Conservation (phyloP, 2,888 invertebrate species). For the Cryptocephalus moraei region DNA sequence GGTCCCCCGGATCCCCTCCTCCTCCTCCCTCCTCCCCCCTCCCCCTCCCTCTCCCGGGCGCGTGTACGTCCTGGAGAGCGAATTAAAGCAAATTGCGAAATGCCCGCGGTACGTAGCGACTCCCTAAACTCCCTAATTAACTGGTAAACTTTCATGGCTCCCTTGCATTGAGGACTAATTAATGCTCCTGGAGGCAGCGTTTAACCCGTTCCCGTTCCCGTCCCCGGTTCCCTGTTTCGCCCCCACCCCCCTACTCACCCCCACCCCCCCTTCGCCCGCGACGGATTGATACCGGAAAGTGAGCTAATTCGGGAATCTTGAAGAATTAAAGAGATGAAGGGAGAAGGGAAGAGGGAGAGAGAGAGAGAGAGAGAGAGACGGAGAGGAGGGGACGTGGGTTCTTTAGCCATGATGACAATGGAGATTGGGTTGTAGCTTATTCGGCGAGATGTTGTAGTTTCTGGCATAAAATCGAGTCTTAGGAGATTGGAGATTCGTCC, state of each 20-base stretch:
- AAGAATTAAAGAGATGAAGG: neutral
- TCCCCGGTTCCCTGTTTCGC: neutral
- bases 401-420: too few species aligned
- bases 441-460: too few species aligned
- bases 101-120: conserved; percentile 27
- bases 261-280: too few species aligned
- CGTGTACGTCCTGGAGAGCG: conserved; percentile 8
- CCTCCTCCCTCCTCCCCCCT: too few species aligned
- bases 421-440: too few species aligned
- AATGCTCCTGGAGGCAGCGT: conserved; percentile 29
- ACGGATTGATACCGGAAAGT: neutral
- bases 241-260: too few species aligned
- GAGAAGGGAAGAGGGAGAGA: too few species aligned
- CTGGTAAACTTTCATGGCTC: conserved; percentile 42
- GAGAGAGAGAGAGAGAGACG: too few species aligned
- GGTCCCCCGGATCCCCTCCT: too few species aligned
- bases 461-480: too few species aligned
- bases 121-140: conserved; percentile 36
- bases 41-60: neutral
- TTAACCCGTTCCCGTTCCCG: neutral
- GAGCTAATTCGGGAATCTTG: neutral
- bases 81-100: conserved; percentile 30
- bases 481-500: too few species aligned
- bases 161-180: conserved; percentile 39
- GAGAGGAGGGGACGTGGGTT: too few species aligned